Conservation (phyloP, 2,797 vertebrate genomes). For the Linurgus olivaceus region DNA sequence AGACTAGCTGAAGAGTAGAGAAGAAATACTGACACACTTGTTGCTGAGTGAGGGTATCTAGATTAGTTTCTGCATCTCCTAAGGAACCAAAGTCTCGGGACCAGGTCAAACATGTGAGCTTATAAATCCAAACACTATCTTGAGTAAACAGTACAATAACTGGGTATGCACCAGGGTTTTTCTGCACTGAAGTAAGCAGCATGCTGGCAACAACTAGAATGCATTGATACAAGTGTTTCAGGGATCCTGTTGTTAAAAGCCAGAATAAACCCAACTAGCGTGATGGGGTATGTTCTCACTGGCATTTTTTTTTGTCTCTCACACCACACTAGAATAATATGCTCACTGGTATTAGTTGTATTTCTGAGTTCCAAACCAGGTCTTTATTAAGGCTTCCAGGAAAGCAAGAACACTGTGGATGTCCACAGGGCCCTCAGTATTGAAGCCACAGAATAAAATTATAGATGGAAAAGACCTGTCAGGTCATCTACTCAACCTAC, state of each 20-base stretch:
- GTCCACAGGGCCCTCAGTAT: neutral
- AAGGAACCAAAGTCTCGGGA: neutral
- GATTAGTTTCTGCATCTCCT: neutral
- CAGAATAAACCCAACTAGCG: neutral
- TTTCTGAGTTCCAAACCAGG: neutral
- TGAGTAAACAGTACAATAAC: neutral
- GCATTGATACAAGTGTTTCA: neutral
- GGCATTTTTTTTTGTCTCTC: neutral
- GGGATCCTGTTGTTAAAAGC: neutral
- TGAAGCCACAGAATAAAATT: conserved; percentile 32
- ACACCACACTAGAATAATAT: neutral
- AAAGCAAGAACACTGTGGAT: conserved; percentile 22
- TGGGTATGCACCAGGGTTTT: neutral
- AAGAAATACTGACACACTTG: neutral
- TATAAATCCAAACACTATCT: neutral
- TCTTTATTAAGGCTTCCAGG: conserved; percentile 34
- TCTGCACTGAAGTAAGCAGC: neutral
- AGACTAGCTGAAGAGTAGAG: neutral
- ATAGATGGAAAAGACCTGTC: conserved; percentile 27
- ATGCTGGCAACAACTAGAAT: neutral
- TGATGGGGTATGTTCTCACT: neutral
- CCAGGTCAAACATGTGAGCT: neutral
- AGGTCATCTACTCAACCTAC: neutral
- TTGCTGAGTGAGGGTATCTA: neutral
- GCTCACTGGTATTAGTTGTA: neutral